These are phyloP conservation scores for Melanerpes formicivorus DNA, from an alignment of 2,113 vertebrate genomes.

Conservation along the genomic window DNA sequence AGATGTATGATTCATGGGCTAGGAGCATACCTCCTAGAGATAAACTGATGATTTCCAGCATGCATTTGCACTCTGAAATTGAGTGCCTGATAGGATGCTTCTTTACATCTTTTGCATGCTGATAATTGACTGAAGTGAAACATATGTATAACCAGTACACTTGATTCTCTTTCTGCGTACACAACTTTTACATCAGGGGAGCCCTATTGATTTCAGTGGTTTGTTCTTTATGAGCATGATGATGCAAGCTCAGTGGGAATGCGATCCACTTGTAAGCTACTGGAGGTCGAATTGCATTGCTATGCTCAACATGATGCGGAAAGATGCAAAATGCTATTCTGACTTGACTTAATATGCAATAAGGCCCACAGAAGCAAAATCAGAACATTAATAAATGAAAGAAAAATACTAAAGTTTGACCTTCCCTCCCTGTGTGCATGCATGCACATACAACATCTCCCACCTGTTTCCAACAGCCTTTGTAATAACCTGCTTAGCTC, in stretches of 20 bases:
- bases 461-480: background rate
- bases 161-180: background rate
- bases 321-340: background rate
- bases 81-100: background rate
- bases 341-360: background rate
- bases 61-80: background rate
- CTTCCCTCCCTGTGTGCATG: fast-evolving
- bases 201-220: background rate
- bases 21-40: background rate
- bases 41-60: background rate
- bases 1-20: background rate
- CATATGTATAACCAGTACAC: background rate
- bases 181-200: background rate
- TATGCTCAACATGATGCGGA: background rate
- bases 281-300: background rate
- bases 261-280: background rate
- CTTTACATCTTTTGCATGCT: background rate
- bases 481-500: background rate
- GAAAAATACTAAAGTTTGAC: background rate
- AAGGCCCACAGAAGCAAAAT: background rate
- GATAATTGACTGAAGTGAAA: background rate
- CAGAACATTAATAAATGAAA: background rate
- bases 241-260: background rate
- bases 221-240: conserved; percentile 10
- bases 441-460: fast-evolving